Evolutionary conservation across 2,797 vertebrate genomes (phyloP), one percentile per base, ranked within the genome.

Genomic region (Pteropus rufus): DNA sequence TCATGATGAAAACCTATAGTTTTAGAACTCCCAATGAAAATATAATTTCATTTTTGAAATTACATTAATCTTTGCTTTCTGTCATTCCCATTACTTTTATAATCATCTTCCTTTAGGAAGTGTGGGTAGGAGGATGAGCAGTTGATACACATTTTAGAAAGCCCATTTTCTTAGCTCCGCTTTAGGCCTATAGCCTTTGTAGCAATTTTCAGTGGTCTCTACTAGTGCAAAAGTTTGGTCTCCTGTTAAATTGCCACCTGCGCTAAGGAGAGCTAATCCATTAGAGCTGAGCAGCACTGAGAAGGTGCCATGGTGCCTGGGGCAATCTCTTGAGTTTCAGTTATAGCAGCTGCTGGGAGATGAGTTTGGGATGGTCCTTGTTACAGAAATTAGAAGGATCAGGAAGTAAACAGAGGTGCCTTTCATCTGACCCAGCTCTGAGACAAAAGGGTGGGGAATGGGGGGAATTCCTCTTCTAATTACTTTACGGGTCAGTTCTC

Each of bases 361-460:
- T 98, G 99, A 98, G 99, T 98, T 98, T 88, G 97, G 97, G 99
- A 99, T 99, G 98, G 98, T 98, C 98, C 98, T 99, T 98, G 99
- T 99, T 99, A 99, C 99, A 99, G 98, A 99, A 99, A 99, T 99
- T 99, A 99, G 99, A 99, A 98, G 99, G 99, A 99, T 99, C 99
- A 99, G 99, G 99, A 99, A 99, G 99, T 99, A 99, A 99, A 99
- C 99, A 99, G 99, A 99, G 98, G 98, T 90, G 98, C 98, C 99
- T 99, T 99, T 99, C 99, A 99, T 99, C 99, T 99, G 99, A 99
- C 99, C 98, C 98, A 98, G 91, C 98, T 98, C 98, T 97, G 96
- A 98, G 98, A 98, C 97, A 97, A 92, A 98, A 98, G 97, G 98
- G 98, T 89, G 98, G 97, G 97, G 93, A 0, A 1, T 97, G 98